A percentile compares a stretch with the other conserved stretches of the same genome.
Conservation (phyloP, 2,113 vertebrate species). For the Eretmochelys imbricata region DNA sequence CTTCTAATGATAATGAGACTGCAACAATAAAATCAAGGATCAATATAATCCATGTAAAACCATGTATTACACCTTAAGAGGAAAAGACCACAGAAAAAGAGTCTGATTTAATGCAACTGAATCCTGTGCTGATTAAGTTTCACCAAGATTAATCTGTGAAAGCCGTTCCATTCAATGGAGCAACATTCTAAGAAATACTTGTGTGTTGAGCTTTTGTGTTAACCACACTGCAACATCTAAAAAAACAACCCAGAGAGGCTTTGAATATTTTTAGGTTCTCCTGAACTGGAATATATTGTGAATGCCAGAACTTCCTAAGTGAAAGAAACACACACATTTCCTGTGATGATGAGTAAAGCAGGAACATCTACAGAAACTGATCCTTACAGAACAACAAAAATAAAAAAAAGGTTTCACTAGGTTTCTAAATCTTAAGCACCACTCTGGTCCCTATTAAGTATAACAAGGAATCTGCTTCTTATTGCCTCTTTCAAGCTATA, state of each 20-base stretch:
- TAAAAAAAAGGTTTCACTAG: neutral
- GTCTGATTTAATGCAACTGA: conserved; percentile 31
- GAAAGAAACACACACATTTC: neutral
- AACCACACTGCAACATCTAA: neutral
- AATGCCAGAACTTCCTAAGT: neutral
- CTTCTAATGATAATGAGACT: neutral
- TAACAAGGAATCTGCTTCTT: neutral
- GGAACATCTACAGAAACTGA: neutral
- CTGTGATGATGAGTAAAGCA: neutral
- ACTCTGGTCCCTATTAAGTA: neutral
- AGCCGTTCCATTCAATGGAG: neutral
- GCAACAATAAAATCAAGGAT: conserved; percentile 13
- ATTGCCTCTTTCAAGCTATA: neutral
- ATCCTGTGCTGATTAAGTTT: conserved; percentile 38
- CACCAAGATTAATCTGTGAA: conserved; percentile 46
- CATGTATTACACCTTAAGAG: neutral
- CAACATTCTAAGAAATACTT: conserved; percentile 8
- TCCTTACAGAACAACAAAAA: neutral
- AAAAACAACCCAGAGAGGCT: neutral
- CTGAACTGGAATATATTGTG: neutral
- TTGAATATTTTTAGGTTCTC: neutral
- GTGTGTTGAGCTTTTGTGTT: conserved; percentile 38
- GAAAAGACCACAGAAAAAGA: conserved; percentile 21
- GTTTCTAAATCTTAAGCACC: neutral
- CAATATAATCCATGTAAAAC: conserved; percentile 6